These are phyloP conservation scores for Nothura maculosa DNA, from an alignment of 2,797 vertebrate species.

Conservation along the genomic window DNA sequence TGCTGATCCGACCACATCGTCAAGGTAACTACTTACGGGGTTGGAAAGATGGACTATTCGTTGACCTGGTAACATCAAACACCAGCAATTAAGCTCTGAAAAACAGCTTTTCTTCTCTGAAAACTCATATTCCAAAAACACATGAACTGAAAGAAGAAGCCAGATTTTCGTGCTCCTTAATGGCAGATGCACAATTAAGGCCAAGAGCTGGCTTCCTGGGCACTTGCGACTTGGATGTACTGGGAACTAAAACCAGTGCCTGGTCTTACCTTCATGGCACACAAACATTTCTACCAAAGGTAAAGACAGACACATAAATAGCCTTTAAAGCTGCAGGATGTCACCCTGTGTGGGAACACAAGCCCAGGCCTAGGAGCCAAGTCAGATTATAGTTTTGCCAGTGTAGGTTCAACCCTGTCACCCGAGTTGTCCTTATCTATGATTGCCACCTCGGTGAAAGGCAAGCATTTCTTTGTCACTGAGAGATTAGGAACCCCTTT, in stretches of 20 bases:
- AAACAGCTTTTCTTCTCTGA: too few species aligned
- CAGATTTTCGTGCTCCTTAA: accelerated
- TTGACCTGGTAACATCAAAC: background rate
- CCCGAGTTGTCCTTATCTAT: background rate
- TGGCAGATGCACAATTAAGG: accelerated
- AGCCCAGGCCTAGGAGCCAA: background rate
- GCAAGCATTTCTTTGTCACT: background rate
- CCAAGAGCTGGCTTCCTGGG: background rate
- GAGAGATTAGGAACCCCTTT: background rate
- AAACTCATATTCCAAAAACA: accelerated
- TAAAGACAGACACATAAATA: background rate
- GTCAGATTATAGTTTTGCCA: background rate
- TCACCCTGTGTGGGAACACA: background rate
- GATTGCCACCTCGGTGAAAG: background rate
- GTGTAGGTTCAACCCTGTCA: background rate
- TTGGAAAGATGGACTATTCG: background rate
- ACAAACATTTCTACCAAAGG: background rate
- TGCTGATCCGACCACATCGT: accelerated
- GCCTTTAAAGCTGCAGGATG: background rate
- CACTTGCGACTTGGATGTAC: accelerated
- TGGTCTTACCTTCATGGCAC: background rate
- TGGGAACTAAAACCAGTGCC: background rate
- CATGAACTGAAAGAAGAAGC: accelerated
- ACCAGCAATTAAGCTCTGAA: background rate
- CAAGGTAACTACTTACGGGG: background rate